Percentiles rank a stretch among this genome's conserved stretches.
Conservation (phyloP, 2,888 invertebrate species). For the Kuschelorhynchus macadamiae region DNA sequence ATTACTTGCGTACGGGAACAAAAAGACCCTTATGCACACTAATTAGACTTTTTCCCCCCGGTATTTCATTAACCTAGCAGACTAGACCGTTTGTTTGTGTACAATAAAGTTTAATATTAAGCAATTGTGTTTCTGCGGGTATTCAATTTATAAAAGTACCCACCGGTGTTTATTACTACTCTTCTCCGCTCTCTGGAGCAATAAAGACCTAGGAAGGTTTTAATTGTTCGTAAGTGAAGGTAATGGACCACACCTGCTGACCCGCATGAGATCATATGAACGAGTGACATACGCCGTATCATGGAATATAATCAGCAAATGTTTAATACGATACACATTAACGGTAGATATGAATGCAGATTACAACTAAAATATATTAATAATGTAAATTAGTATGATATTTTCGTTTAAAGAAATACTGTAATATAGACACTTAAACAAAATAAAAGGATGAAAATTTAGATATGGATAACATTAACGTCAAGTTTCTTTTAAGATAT, state of each 20-base stretch:
- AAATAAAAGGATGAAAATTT: too few species aligned
- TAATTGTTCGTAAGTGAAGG: constrained; percentile 66
- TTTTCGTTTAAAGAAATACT: too few species aligned
- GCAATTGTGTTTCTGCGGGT: constrained; percentile 62
- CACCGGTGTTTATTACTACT: constrained; percentile 52
- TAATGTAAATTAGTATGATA: too few species aligned
- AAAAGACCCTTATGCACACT: neutral
- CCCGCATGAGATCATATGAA: constrained; percentile 39
- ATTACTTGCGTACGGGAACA: too few species aligned
- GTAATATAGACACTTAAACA: too few species aligned
- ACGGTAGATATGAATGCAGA: too few species aligned
- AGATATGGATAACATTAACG: too few species aligned
- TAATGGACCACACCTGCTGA: constrained; percentile 67
- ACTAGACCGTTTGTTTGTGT: constrained; percentile 37
- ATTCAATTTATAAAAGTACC: constrained; percentile 58
- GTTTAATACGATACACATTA: too few species aligned
- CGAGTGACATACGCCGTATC: neutral
- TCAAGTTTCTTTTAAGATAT: too few species aligned
- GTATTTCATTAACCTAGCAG: constrained; percentile 29
- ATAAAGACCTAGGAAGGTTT: constrained; percentile 61
- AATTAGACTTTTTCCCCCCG: constrained; percentile 17
- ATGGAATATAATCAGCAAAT: neutral
- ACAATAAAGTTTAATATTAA: constrained; percentile 62
- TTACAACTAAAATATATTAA: too few species aligned
- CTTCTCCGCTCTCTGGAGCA: constrained; percentile 41